Conservation (phyloP, 2,888 invertebrate genomes). For the Drosophila affinis region DNA sequence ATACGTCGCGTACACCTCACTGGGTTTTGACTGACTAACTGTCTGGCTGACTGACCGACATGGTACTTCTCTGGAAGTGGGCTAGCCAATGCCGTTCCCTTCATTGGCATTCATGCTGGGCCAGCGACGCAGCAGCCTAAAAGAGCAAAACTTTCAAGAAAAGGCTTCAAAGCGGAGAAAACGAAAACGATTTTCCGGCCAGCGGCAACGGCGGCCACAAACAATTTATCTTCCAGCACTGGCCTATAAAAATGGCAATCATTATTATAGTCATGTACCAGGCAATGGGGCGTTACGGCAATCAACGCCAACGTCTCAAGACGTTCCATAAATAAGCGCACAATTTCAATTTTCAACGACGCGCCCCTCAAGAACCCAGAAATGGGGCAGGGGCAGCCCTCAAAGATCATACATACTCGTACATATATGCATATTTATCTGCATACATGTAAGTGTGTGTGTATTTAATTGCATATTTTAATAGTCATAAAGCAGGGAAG, state of each 20-base stretch:
- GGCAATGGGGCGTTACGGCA: slow-evolving; percentile 79
- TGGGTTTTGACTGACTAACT: not conserved
- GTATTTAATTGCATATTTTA: slow-evolving; percentile 78
- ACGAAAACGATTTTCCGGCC: slow-evolving; percentile 38
- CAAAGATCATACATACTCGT: slow-evolving; percentile 25
- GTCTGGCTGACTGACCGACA: not conserved
- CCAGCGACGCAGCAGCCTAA: slow-evolving; percentile 12
- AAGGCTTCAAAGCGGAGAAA: slow-evolving; percentile 39
- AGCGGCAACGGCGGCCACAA: slow-evolving; percentile 37
- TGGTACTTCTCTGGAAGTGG: slow-evolving; percentile 12
- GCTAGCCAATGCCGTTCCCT: slow-evolving; percentile 18
- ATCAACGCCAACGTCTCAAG: slow-evolving; percentile 68
- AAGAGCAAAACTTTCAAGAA: slow-evolving; percentile 15
- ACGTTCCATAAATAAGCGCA: slow-evolving; percentile 70
- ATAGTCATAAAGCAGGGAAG: slow-evolving; percentile 69
- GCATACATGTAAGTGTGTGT: slow-evolving; percentile 18
- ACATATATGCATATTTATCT: too few species aligned
- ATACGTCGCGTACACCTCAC: slow-evolving; percentile 20
- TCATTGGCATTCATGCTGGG: slow-evolving; percentile 33
- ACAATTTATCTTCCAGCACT: slow-evolving; percentile 58
- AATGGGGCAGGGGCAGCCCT: slow-evolving; percentile 28
- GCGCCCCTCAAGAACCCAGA: slow-evolving; percentile 35
- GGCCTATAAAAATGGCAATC: slow-evolving; percentile 71
- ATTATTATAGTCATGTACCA: slow-evolving; percentile 76
- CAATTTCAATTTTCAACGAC: slow-evolving; percentile 71